Conservation (phyloP, 2,888 invertebrate species). For the Drosophila bunnanda region DNA sequence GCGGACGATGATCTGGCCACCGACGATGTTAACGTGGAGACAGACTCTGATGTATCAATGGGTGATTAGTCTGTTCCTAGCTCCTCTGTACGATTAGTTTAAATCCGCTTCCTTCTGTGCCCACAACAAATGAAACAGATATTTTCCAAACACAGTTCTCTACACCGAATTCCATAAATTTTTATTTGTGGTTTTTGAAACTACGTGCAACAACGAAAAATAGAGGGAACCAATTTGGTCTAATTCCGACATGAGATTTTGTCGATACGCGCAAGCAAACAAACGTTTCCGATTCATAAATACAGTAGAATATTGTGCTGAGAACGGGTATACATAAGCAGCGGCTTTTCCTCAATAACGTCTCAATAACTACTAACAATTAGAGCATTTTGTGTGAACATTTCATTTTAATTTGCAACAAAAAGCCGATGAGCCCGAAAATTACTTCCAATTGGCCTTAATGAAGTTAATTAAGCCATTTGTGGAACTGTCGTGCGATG, state of each 20-base stretch:
- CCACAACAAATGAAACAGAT: constrained; percentile 27
- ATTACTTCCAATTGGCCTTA: constrained; percentile 87
- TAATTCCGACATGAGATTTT: constrained; percentile 41
- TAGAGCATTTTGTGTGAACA: constrained; percentile 38
- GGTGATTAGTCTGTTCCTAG: neutral
- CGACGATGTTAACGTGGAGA: constrained; percentile 40
- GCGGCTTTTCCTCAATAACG: constrained; percentile 33
- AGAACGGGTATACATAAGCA: constrained; percentile 36
- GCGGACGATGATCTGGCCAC: constrained; percentile 63
- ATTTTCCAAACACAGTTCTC: constrained; percentile 61
- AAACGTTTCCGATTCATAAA: constrained; percentile 36
- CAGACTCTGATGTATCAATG: constrained; percentile 48
- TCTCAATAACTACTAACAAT: constrained; percentile 44
- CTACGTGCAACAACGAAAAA: constrained; percentile 71
- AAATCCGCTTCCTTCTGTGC: constrained; percentile 12
- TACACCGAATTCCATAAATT: constrained; percentile 57
- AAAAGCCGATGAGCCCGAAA: constrained; percentile 11
- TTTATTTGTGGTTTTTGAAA: constrained; percentile 53
- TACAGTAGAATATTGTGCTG: constrained; percentile 37
- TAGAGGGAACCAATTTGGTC: constrained; percentile 54
- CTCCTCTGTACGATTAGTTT: constrained; percentile 5
- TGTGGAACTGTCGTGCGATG: constrained; percentile 96
- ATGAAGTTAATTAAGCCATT: constrained; percentile 99
- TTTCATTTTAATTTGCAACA: constrained; percentile 43
- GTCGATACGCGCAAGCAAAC: constrained; percentile 45